Evolutionary conservation across 2,797 vertebrate genomes (phyloP).

Genomic region (Peromyscus nudipes): DNA sequence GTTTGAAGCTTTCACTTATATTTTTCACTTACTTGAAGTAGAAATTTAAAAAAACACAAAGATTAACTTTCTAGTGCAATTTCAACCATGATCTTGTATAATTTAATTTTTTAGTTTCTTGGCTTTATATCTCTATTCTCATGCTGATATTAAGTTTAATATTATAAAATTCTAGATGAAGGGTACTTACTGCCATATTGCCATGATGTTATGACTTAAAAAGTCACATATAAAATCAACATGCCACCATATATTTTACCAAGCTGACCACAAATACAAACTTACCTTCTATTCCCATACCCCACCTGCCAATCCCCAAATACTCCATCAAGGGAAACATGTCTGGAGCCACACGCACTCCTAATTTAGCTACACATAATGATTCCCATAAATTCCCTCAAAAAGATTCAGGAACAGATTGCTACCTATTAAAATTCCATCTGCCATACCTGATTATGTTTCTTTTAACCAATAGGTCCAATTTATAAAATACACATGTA

Average conservation of each 20-base stretch:
- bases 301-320: background rate
- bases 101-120: slow-evolving; percentile 61
- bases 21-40: slow-evolving; percentile 1
- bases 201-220: slow-evolving; percentile 48
- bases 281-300: background rate
- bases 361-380: slow-evolving; percentile 9
- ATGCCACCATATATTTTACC: slow-evolving; percentile 69
- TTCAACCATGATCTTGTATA: slow-evolving; percentile 43
- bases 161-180: slow-evolving; percentile 62
- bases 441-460: slow-evolving; percentile 1
- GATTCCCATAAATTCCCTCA: slow-evolving; percentile 32
- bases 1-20: background rate
- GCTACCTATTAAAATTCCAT: slow-evolving; percentile 34
- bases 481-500: slow-evolving; percentile 51
- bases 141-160: slow-evolving; percentile 63
- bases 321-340: slow-evolving; percentile 24
- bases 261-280: slow-evolving; percentile 70
- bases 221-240: slow-evolving; percentile 65
- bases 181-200: slow-evolving; percentile 33
- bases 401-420: background rate
- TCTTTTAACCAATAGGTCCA: background rate
- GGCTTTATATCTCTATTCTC: slow-evolving; percentile 58
- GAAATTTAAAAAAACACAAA: slow-evolving; percentile 29
- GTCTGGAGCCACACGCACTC: background rate
- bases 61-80: slow-evolving; percentile 51